Percentiles rank a stretch among this genome's conserved stretches.
These are phyloP conservation scores for Aplocera efformata DNA, from an alignment of 2,888 invertebrate species.

Conservation along the genomic window DNA sequence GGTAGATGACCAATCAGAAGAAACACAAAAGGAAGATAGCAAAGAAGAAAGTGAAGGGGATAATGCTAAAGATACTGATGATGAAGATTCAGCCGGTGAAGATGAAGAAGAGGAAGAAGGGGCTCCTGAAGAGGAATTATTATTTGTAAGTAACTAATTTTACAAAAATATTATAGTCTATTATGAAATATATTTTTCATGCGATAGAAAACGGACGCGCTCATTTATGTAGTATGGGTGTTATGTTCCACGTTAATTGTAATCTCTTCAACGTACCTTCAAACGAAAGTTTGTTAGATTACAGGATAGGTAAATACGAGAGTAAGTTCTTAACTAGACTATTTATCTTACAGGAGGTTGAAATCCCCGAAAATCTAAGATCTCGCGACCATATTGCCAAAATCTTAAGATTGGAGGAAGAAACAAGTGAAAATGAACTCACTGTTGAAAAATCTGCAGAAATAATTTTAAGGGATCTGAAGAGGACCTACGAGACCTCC, in stretches of 20 bases:
- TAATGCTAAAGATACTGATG: conserved; percentile 40
- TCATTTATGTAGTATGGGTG: no score
- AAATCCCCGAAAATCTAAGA: conserved; percentile 88
- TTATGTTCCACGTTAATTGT: no score
- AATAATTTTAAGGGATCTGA: conserved; percentile 90
- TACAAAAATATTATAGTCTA: background rate
- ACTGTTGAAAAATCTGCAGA: conserved; percentile 87
- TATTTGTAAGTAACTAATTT: conserved; percentile 68
- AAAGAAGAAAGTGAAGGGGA: conserved; percentile 34
- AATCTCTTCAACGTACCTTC: no score
- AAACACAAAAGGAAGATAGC: conserved; percentile 32
- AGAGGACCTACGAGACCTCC: conserved; percentile 90
- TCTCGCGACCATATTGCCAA: conserved; percentile 89
- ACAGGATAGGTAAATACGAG: background rate
- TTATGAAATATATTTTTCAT: background rate
- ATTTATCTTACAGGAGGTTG: conserved; percentile 81
- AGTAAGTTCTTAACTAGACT: conserved; percentile 15
- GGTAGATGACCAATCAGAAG: conserved; percentile 35
- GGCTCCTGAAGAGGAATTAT: conserved; percentile 83
- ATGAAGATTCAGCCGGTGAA: conserved; percentile 33
- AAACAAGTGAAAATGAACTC: conserved; percentile 85
- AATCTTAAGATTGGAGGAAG: conserved; percentile 89
- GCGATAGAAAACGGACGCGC: no score
- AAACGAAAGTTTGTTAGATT: no score
- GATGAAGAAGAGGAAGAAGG: conserved; percentile 42